Base-by-base conservation (phyloP, 2,888 invertebrate species). In the Bombylius major region DNA sequence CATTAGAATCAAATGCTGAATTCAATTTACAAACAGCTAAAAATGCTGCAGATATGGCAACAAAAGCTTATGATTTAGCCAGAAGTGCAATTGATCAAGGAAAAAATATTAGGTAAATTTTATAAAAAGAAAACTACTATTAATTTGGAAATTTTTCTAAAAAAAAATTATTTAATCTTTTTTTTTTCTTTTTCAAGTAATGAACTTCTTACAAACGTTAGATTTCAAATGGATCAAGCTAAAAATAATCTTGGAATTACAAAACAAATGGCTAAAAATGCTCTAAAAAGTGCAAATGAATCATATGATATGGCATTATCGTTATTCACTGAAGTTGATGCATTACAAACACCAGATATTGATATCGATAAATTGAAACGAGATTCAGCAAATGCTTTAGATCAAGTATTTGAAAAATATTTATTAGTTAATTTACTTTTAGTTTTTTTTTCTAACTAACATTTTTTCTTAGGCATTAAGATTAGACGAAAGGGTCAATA, bases 281-380 rank as follows among this genome's bases (percentile, higher is more conserved):
- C 92, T 0, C 77, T 84, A 51, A 79, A 80, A 54, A 82, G 85
- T 65, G 89, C 95, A 0, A 81, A 80, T 50, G 79, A 82, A 53
- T 90, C 90, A 0, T 88, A 90, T 66, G 83, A 89, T 23, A 86
- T 89, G 58, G 91, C 95, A 0, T 75, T 95, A 23, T 82, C 85
- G 3, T 76, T 93, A 6, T 82, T 90, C 62, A 84, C 84, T 1
- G 86, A 89, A 64, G 89, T 93, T 2, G 84, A 86, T 59, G 84
- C 86, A 45, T 79, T 94, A 0, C 77, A 82, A 36, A 76, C 93
- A 32, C 94, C 95, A 0, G 80, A 82, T 34, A 82, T 92, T 14
- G 84, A 95, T 68, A 77, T 89, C 1, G 77, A 77, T 2, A 76
- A 80, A 60, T 76, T 94, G 54, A 84, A 83, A 62, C 76, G 77